These are phyloP conservation scores for Euphonia xanthogaster DNA, from an alignment of 2,797 vertebrate species.

Conservation along the genomic window DNA sequence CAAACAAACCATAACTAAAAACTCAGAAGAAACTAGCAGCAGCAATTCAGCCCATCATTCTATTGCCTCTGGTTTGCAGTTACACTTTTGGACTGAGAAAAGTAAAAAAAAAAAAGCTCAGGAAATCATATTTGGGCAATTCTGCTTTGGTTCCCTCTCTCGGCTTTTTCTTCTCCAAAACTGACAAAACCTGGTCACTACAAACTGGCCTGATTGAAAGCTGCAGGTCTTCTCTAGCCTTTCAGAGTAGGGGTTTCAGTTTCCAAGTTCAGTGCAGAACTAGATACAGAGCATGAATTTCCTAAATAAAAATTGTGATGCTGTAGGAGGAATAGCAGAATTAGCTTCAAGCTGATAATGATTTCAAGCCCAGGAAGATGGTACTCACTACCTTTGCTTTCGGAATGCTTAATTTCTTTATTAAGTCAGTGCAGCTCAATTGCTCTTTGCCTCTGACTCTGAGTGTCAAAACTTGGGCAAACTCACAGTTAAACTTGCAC, in stretches of 20 bases:
- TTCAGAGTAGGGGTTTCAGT: background rate
- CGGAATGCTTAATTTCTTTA: slow-evolving; percentile 9
- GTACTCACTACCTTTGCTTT: slow-evolving; percentile 20
- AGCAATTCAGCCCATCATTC: background rate
- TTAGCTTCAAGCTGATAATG: background rate
- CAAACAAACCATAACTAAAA: background rate
- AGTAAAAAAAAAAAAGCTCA: background rate
- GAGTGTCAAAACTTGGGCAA: background rate
- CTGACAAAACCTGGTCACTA: background rate
- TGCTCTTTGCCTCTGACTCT: background rate
- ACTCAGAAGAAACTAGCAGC: background rate
- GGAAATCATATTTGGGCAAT: background rate
- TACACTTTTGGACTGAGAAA: background rate
- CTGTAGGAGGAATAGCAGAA: background rate
- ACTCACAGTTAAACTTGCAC: background rate
- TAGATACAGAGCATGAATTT: background rate
- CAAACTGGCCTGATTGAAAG: background rate
- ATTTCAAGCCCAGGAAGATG: background rate
- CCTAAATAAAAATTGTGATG: background rate
- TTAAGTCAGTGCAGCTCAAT: background rate
- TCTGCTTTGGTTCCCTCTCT: background rate
- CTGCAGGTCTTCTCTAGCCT: background rate
- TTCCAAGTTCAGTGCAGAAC: background rate
- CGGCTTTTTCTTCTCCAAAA: background rate
- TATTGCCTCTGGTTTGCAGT: background rate